phyloP scores from a whole-genome alignment of 2,888 invertebrate genomes.

The Atethmia centrago region DNA sequence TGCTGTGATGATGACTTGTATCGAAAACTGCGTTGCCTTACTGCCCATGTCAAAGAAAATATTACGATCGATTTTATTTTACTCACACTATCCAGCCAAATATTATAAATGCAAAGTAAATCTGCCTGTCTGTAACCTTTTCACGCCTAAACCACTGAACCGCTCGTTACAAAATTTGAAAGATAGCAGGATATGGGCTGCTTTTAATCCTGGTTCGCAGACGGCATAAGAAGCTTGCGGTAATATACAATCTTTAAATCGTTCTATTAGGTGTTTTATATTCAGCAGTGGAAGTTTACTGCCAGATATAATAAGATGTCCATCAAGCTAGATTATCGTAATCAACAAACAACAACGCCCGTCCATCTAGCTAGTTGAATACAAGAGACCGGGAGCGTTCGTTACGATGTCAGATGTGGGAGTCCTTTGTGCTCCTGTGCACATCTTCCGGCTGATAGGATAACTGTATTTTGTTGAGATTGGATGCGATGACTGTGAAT shows the following conservation, averaged over 20 bases:
- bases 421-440: constrained; percentile 47
- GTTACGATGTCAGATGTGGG: constrained; percentile 35
- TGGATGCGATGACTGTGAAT: constrained; percentile 11
- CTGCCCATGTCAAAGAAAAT: not conserved
- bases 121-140: not conserved
- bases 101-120: not conserved
- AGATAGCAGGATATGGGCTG: not conserved
- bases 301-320: constrained; percentile 35
- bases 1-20: not conserved
- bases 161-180: not conserved
- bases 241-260: constrained; percentile 15
- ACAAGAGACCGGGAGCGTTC: constrained; percentile 47
- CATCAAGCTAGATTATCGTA: constrained; percentile 48
- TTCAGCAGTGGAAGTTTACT: constrained; percentile 12
- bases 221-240: not conserved
- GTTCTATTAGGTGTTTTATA: not conserved
- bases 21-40: not conserved
- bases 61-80: not conserved
- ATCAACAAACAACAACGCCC: constrained; percentile 41
- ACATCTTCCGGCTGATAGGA: constrained; percentile 55
- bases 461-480: constrained; percentile 44
- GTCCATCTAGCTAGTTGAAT: constrained; percentile 42
- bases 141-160: not conserved
- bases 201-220: not conserved
- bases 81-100: not conserved